Evolutionary conservation across 30 jellyfish, hydroid and myxozoan genomes (phyloP), one percentile per base, ranked within the genome.

Genomic region (Aurelia sp.): DNA sequence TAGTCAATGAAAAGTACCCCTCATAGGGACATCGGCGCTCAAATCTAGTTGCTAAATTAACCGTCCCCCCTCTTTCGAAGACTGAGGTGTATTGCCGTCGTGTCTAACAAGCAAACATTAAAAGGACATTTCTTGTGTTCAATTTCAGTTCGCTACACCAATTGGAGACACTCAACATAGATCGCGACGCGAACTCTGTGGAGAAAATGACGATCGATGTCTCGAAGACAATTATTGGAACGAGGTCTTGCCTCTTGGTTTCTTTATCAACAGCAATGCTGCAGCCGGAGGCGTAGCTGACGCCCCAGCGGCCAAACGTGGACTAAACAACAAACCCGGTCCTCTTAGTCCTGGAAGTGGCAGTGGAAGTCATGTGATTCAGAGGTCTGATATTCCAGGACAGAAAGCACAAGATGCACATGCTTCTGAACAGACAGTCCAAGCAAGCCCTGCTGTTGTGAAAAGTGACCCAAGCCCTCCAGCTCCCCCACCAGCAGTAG

Each of bases 231-330:
- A 62, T 5, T 90, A 90, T 50, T 90, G 97, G 97, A 48, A 66
- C 18, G 91, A 85, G 76, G 86, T 67, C 1, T 31, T 80, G 63
- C 94, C 98, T 31, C 88, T 92, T 44, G 96, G 98, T 17, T 92
- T 92, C 94, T 92, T 92, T 91, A 84, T 92, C 73, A 85, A 75
- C 78, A 76, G 62, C 85, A 94, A 94, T 40, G 84, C 94, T 13
- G 90, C 69, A 13, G 94, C 70, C 4, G 84, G 91, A 21, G 98
- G 98, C 30, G 85, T 62, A 8, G 88, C 70, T 1, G 91, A 31
- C 15, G 60, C 92, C 13, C 13, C 83, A 7, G 88, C 88, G 4
- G 24, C 55, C 31, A 68, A 75, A 44, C 96, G 90, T 47, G 86
- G 81, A 47, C 21, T 81, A 68, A 44, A 13, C 55, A 44, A 44